A percentile compares a stretch with the other conserved stretches of the same genome.
phyloP scores from a whole-genome alignment of 2,888 invertebrate genomes.

The Orchestes rusci region DNA sequence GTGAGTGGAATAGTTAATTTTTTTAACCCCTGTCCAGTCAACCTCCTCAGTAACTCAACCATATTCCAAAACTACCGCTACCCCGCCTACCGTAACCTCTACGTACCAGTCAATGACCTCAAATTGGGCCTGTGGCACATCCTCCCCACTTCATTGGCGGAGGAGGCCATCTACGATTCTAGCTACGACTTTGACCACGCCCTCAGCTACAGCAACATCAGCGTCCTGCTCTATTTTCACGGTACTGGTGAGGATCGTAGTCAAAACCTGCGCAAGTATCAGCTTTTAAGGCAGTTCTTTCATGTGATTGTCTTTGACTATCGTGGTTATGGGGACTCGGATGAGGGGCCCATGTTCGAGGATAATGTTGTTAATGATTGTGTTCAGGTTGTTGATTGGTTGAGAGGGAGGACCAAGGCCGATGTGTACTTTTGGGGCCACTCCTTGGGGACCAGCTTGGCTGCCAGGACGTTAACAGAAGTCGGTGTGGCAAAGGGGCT shows the following conservation, averaged over 20 bases:
- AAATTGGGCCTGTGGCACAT: conserved; percentile 65
- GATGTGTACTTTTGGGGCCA: conserved; percentile 41
- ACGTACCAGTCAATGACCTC: conserved; percentile 46
- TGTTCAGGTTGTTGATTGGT: conserved; percentile 36
- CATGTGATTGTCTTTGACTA: conserved; percentile 42
- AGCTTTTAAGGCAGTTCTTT: conserved; percentile 53
- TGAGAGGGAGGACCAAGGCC: conserved; percentile 30
- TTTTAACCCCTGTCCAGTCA: neutral
- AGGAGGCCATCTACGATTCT: conserved; percentile 43
- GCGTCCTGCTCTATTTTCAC: conserved; percentile 40
- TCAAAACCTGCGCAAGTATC: conserved; percentile 58
- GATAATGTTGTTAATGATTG: conserved; percentile 37
- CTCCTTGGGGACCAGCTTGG: conserved; percentile 38
- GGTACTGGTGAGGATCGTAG: conserved; percentile 40
- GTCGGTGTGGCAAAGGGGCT: conserved; percentile 31
- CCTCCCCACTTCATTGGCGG: conserved; percentile 58
- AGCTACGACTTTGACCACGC: conserved; percentile 49
- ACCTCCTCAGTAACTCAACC: conserved; percentile 25
- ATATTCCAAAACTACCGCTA: conserved; percentile 44
- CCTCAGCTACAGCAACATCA: conserved; percentile 44
- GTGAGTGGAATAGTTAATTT: conserved; percentile 48
- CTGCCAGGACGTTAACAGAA: conserved; percentile 32
- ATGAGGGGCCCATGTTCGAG: conserved; percentile 34
- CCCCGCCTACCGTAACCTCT: conserved; percentile 60
- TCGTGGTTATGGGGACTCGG: conserved; percentile 40